Evolutionary conservation across 2,888 invertebrate species (phyloP).

Genomic region (Drosophila antonietae): DNA sequence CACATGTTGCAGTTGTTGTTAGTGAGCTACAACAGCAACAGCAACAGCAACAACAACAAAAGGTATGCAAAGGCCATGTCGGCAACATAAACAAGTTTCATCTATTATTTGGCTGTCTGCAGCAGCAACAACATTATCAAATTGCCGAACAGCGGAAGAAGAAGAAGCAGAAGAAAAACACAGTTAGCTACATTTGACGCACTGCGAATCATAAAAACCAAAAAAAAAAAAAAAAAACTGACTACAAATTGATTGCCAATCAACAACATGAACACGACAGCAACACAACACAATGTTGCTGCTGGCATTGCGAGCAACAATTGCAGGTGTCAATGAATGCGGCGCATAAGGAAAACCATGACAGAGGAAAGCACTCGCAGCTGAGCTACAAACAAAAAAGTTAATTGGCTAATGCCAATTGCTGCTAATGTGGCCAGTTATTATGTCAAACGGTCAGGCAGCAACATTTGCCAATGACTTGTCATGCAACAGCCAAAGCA

Average conservation of each 20-base stretch:
- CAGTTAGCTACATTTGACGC: conserved; percentile 74
- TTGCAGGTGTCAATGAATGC: conserved; percentile 80
- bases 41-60: conserved; percentile 7
- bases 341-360: conserved; percentile 75
- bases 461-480: conserved; percentile 63
- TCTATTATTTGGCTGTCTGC: conserved; percentile 21
- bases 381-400: conserved; percentile 60
- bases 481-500: conserved; percentile 52
- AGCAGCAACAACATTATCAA: conserved; percentile 14
- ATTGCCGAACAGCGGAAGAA: conserved; percentile 3
- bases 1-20: conserved; percentile 39
- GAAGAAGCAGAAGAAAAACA: conserved; percentile 26
- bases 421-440: conserved; percentile 80
- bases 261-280: conserved; percentile 78
- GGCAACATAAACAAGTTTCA: conserved; percentile 43
- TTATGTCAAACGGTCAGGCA: conserved; percentile 78
- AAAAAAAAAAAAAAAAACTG: conserved; percentile 32
- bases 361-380: conserved; percentile 61
- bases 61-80: conserved; percentile 46
- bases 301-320: conserved; percentile 49
- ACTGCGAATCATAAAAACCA: conserved; percentile 76
- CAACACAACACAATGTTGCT: conserved; percentile 44
- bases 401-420: conserved; percentile 79
- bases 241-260: conserved; percentile 79
- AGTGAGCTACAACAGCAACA: background rate